Base-by-base conservation (phyloP, 2,797 vertebrate species). In the Pitangus sulphuratus region DNA sequence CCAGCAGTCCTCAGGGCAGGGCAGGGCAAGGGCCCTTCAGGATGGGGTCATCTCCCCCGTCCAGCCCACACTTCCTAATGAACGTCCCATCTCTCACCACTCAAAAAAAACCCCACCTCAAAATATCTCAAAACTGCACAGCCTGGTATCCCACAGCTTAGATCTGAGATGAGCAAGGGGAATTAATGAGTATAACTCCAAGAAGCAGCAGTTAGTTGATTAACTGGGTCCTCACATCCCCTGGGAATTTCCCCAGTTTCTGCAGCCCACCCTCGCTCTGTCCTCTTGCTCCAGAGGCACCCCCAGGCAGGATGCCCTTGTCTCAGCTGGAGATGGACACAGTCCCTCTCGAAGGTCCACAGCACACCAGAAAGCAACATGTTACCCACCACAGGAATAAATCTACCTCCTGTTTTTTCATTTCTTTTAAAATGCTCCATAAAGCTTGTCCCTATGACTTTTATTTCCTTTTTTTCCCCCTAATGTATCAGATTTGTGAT, bases 31-130 rank as follows among this genome's bases (percentile, higher is more conserved):
- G 26, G 13, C 62, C 15, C 28, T 70, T 45, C 1, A 7, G 56
- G 48, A 77, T 8, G 5, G 28, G 24, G 20, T 45, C 42, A 68
- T 11, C 26, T 57, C 11, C 24, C 7, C 44, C 35, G 35, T 8
- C 28, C 45, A 64, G 37, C 9, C 64, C 37, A 65, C 14, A 4
- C 22, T 69, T 87, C 16, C 26, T 19, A 75, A 68, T 12, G 22
- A 78, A 81, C 9, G 18, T 15, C 24, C 48, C 53, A 51, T 42
- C 24, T 61, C 51, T 18, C 35, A 50, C 1, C 3, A 2, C 33
- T 50, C 19, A 17, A 48, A 70, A 70, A 58, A 50, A 17, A 0
- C 0, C 1, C 2, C 25, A 18, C 3, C 8, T 2, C 12, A 8
- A 81, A 58, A 13, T 17, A 89, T 8, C 37, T 37, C 45, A 48